phyloP scores from a whole-genome alignment of 2,888 invertebrate species.

The Scaptomyza parva region DNA sequence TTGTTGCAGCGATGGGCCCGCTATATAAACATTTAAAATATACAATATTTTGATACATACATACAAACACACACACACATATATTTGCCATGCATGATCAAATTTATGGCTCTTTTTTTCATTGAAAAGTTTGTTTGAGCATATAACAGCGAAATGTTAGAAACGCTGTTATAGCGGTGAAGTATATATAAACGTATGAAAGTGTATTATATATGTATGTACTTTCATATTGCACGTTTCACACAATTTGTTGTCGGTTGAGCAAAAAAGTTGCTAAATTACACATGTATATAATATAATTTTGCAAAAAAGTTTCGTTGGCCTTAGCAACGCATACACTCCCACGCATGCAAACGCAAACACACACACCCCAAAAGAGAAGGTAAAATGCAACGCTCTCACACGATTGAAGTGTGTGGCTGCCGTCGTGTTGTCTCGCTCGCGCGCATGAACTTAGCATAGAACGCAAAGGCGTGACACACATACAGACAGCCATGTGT shows the following conservation, averaged over 20 bases:
- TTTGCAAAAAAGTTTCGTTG: constrained; percentile 22
- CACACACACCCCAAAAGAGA: constrained; percentile 10
- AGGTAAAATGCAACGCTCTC: constrained; percentile 31
- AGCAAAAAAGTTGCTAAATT: not conserved
- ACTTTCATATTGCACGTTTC: constrained; percentile 18
- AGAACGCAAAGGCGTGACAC: constrained; percentile 43
- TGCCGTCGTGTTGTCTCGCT: constrained; percentile 63
- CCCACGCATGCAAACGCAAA: constrained; percentile 9
- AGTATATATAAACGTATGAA: not conserved
- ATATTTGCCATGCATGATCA: not conserved
- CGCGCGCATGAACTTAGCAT: constrained; percentile 44
- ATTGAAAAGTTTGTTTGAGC: constrained; percentile 5
- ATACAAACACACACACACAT: constrained; percentile 3
- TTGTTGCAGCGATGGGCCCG: constrained; percentile 37
- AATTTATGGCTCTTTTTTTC: constrained; percentile 3
- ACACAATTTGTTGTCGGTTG: constrained; percentile 15
- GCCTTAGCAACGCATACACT: constrained; percentile 16
- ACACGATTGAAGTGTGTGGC: constrained; percentile 28
- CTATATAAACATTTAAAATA: constrained; percentile 10
- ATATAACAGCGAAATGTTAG: constrained; percentile 23
- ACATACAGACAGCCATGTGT: constrained; percentile 32
- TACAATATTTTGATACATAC: constrained; percentile 11
- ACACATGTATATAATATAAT: constrained; percentile 18
- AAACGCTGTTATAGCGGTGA: not conserved
- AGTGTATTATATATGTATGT: not conserved